A percentile compares a stretch with the other conserved stretches of the same genome.
These are phyloP conservation scores for Limonius californicus DNA, from an alignment of 1,140 invertebrate species.

Conservation along the genomic window DNA sequence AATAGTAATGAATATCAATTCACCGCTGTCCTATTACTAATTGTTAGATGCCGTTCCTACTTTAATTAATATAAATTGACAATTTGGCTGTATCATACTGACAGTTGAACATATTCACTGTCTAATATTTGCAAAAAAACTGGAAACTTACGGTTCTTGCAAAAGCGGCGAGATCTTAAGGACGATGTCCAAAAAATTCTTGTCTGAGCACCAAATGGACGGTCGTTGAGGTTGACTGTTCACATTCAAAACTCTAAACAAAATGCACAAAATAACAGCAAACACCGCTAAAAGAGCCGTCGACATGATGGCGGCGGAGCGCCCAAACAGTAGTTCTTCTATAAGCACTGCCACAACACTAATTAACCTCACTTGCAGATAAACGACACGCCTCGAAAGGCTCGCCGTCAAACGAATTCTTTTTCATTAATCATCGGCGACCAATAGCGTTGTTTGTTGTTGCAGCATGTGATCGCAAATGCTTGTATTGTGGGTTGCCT, in stretches of 20 bases:
- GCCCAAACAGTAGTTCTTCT: conserved; percentile 17
- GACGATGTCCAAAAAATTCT: conserved; percentile 69
- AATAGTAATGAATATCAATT: too few relatives aligned
- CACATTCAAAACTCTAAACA: conserved; percentile 79
- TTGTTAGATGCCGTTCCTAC: too few relatives aligned
- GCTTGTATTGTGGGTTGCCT: too few relatives aligned
- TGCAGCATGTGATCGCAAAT: too few relatives aligned
- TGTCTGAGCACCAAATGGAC: conserved; percentile 67
- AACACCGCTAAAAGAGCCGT: conserved; percentile 69
- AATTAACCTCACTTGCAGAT: not conserved
- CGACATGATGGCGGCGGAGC: conserved; percentile 55
- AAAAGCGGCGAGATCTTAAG: conserved; percentile 73
- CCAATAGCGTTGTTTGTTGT: too few relatives aligned
- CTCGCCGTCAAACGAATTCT: not conserved
- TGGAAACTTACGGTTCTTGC: conserved; percentile 77
- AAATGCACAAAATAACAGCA: conserved; percentile 72
- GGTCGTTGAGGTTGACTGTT: conserved; percentile 73
- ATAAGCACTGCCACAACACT: conserved; percentile 12
- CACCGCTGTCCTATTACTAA: too few relatives aligned
- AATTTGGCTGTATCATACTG: too few relatives aligned
- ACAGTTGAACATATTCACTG: too few relatives aligned
- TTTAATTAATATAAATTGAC: too few relatives aligned
- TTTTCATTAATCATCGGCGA: not conserved
- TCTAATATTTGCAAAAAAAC: too few relatives aligned
- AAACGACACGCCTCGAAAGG: not conserved